Evolutionary conservation across 1,140 invertebrate genomes (phyloP), one percentile per base, ranked within the genome.

Genomic region (Papilio xuthus): DNA sequence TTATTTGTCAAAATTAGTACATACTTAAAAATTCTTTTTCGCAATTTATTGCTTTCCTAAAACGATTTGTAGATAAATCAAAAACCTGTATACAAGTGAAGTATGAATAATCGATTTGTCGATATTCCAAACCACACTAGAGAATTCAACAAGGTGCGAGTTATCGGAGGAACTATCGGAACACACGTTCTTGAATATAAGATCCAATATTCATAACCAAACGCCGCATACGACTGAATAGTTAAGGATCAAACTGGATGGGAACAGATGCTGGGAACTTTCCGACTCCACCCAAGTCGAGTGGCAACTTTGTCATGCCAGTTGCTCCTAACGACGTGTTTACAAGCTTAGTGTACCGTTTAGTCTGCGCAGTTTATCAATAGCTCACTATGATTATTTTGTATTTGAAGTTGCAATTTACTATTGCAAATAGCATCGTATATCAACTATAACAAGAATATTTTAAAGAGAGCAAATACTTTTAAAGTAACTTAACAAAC

Each of bases 251-350:
- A 78, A 63, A 73, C 71, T 73, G n/a, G n/a, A 76, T 76, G 69
- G 78, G 69, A 82, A 80, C 81, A 84, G 81, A 84, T 82, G 81
- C 79, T 63, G 50, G 50, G 47, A 85, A 85, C 80, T 85, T 82
- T 79, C 77, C 69, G 80, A 83, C 72, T 83, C 82, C 80, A 79
- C 79, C 78, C 72, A 79, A 74, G 78, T 75, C 81, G 74, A 37
- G 73, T 69, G 80, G 10, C 53, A 83, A 80, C 80, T 84, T 82
- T 69, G 60, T 73, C 80, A 26, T 80, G 76, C 41, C 71, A 28
- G 71, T 78, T 50, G 70, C 47, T 69, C 20, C 20, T 81, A 77
- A 79, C 70, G 56, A 42, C 37, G 47, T 79, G 56, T 79, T 79
- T 79, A 80, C 79, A 71, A 42, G 37, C 71, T 50, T 47, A 44